Evolutionary conservation across 2,888 invertebrate species (phyloP), one percentile per base, ranked within the genome.

Genomic region (Macroteleia sp.): DNA sequence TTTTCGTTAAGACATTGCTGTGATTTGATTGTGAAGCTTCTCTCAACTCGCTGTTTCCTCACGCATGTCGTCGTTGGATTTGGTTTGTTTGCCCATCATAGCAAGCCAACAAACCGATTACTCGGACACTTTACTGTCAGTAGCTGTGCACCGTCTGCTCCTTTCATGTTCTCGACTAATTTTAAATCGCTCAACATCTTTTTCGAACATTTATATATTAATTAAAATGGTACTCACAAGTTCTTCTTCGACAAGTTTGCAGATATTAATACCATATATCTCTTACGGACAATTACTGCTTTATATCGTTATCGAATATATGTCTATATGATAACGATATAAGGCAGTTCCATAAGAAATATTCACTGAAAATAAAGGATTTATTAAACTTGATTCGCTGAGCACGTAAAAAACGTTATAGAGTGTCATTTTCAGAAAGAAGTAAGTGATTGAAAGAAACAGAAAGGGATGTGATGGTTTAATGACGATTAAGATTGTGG

Each of bases 141-240:
- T n/a, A n/a, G n/a, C n/a, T n/a, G n/a, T n/a, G n/a, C n/a, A n/a
- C n/a, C n/a, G n/a, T n/a, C n/a, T n/a, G n/a, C n/a, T n/a, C n/a
- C n/a, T n/a, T n/a, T n/a, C n/a, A n/a, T n/a, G n/a, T n/a, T n/a
- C n/a, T n/a, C n/a, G n/a, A n/a, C n/a, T n/a, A n/a, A n/a, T n/a
- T n/a, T n/a, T n/a, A n/a, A n/a, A n/a, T n/a, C n/a, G n/a, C n/a
- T n/a, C n/a, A n/a, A n/a, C n/a, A n/a, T n/a, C n/a, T n/a, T n/a
- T 22, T 22, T 22, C 42, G 42, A 22, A 42, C 22, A 42, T 20
- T 42, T 9, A 54, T 52, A 36, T 1, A 36, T 20, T n/a, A 28
- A 50, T 30, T 61, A 9, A 50, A 3, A 39, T 48, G 17, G 50
- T 62, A 62, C 62, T 62, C 50, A 62, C 62, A 41, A 36, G 62